phyloP scores from a whole-genome alignment of 2,888 invertebrate genomes.

The Onthophagus sagittarius region DNA sequence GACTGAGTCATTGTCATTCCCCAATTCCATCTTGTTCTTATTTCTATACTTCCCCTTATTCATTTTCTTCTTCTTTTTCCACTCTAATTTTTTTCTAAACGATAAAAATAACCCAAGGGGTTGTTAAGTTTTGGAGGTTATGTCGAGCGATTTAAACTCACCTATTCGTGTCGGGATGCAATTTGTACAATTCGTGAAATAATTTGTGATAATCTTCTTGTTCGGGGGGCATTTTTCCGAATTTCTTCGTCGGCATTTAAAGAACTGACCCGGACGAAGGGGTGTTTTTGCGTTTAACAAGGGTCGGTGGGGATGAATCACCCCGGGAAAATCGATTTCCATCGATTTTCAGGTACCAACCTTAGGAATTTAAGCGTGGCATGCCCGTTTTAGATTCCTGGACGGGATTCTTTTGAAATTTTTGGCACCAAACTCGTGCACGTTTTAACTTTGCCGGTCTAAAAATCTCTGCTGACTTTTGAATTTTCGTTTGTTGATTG shows the following conservation, averaged over 20 bases:
- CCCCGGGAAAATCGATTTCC: conserved; percentile 21
- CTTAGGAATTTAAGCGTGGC: background rate
- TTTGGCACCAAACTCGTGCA: background rate
- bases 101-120: conserved; percentile 17
- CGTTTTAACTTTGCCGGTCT: conserved; percentile 3
- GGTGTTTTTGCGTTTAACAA: conserved; percentile 23
- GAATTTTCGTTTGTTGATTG: conserved; percentile 17
- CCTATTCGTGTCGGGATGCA: conserved; percentile 44
- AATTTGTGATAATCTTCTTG: conserved; percentile 44
- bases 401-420: background rate
- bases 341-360: conserved; percentile 13
- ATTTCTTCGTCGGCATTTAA: conserved; percentile 20
- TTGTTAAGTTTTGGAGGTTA: conserved; percentile 19
- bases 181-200: conserved; percentile 46
- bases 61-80: conserved; percentile 47
- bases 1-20: conserved; percentile 42
- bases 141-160: conserved; percentile 30
- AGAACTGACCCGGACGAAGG: background rate
- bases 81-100: conserved; percentile 44
- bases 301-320: conserved; percentile 26
- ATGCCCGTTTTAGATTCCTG: background rate
- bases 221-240: conserved; percentile 45
- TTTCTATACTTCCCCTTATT: conserved; percentile 40
- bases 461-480: conserved; percentile 4
- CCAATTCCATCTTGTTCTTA: conserved; percentile 44